Evolutionary conservation across 64 coral and sea anemone genomes (phyloP), one percentile per base, ranked within the genome.

Genomic region (Stylophora pistillata): DNA sequence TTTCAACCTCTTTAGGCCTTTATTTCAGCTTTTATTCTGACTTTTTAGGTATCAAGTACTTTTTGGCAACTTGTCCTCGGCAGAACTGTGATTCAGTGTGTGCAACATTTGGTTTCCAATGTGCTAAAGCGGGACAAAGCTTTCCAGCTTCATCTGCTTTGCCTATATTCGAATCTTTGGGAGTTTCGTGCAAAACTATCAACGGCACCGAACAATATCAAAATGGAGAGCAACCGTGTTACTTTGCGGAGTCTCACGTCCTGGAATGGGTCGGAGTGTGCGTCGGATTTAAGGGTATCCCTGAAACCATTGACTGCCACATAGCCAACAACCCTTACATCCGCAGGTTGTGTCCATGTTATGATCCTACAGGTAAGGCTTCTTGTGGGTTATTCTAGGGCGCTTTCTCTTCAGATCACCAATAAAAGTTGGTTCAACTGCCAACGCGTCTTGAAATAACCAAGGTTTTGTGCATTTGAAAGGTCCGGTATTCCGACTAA

Each of bases 31-130:
- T 60, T 27, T 68, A 11, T 68, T 28, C 3, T 68, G 23, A 21
- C 12, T 68, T 21, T 12, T 68, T 25, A 79, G 77, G 77, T 32
- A 60, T 79, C 77, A 79, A 79, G 5, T 79, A 79, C 53, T 79
- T 61, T 30, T 31, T 79, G 26, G 77, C 77, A 23, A 79, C 77
- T 32, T 59, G 77, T 60, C 25, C 23, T 13, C 9, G 29, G 30
- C 77, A 79, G 28, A 79, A 79, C 26, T 79, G 77, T 15, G 77
- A 79, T 15, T 31, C 26, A 25, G 77, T 79, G 0, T 79, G 77
- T 26, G 23, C 53, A 1, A 59, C 56, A 25, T 79, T 79, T 59
- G 77, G 77, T 59, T 56, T 79, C 7, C 77, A 55, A 23, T 79
- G 77, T 29, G 77, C 77, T 30, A 60, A 15, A 59, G 32, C 77